Conservation (phyloP, 2,888 invertebrate species). For the Ferrisia virgata region DNA sequence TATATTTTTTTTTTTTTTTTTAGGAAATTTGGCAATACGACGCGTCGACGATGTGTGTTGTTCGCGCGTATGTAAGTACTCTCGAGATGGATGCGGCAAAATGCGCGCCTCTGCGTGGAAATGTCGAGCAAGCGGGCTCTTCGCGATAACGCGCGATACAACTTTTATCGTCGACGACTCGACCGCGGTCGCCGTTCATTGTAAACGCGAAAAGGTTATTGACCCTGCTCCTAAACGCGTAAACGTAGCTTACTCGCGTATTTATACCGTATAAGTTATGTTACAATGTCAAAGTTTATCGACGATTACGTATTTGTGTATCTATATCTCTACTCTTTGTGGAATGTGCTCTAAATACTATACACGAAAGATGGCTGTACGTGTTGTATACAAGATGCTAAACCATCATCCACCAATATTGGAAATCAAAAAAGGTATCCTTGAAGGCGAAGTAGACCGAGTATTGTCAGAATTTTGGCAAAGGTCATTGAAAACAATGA, state of each 20-base stretch:
- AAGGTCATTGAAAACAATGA: too few relatives aligned
- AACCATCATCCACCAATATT: too few relatives aligned
- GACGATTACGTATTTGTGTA: neutral
- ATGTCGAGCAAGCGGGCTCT: neutral
- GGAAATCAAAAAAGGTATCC: too few relatives aligned
- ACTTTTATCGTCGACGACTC: neutral
- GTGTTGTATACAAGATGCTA: too few relatives aligned
- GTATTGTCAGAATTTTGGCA: too few relatives aligned
- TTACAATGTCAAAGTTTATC: slow-evolving; percentile 25
- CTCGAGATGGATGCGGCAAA: neutral
- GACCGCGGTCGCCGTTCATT: neutral
- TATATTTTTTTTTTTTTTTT: neutral
- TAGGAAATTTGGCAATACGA: neutral
- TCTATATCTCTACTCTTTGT: too few relatives aligned
- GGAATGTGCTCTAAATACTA: neutral
- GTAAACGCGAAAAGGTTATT: slow-evolving; percentile 8
- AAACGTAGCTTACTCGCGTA: neutral
- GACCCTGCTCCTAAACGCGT: neutral
- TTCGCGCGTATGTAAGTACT: neutral
- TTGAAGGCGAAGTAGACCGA: too few relatives aligned
- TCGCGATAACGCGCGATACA: neutral
- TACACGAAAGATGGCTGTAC: neutral
- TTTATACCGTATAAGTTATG: neutral
- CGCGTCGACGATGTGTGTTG: too few relatives aligned
- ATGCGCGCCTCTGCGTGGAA: neutral